Conservation (phyloP, 2,113 vertebrate genomes). For the Manacus vitellinus region DNA sequence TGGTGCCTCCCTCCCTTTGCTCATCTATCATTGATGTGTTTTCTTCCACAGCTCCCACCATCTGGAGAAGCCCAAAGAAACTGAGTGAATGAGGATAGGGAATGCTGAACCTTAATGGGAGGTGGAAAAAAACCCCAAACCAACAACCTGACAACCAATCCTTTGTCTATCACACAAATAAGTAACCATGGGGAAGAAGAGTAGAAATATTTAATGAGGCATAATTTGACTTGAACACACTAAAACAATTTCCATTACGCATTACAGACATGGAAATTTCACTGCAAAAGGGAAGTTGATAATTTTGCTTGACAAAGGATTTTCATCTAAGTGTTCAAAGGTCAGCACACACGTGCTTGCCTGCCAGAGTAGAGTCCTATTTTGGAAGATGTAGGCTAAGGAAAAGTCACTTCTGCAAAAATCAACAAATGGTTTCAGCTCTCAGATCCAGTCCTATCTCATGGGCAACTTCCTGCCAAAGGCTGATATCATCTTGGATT, state of each 20-base stretch:
- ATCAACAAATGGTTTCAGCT: constrained; percentile 39
- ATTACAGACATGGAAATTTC: background rate
- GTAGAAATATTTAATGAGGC: background rate
- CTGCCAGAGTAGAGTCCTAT: background rate
- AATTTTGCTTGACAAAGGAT: constrained; percentile 39
- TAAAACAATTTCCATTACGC: constrained; percentile 4
- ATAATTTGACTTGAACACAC: background rate
- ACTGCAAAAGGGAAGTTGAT: constrained; percentile 40
- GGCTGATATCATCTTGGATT: constrained; percentile 62
- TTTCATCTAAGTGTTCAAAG: constrained; percentile 13
- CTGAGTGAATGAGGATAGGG: background rate
- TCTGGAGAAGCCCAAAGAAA: background rate
- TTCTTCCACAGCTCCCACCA: background rate
- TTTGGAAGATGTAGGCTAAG: constrained; percentile 57
- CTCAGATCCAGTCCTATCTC: background rate
- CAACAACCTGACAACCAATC: background rate
- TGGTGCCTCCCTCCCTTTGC: background rate
- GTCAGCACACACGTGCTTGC: constrained; percentile 1
- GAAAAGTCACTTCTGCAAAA: constrained; percentile 66
- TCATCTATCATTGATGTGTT: background rate
- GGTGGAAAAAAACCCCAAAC: background rate
- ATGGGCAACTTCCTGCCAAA: constrained; percentile 43
- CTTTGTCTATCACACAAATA: background rate
- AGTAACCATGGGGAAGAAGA: background rate
- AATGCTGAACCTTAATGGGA: background rate